These are phyloP conservation scores for Euphonia xanthogaster DNA, from an alignment of 2,797 vertebrate species.

Conservation along the genomic window DNA sequence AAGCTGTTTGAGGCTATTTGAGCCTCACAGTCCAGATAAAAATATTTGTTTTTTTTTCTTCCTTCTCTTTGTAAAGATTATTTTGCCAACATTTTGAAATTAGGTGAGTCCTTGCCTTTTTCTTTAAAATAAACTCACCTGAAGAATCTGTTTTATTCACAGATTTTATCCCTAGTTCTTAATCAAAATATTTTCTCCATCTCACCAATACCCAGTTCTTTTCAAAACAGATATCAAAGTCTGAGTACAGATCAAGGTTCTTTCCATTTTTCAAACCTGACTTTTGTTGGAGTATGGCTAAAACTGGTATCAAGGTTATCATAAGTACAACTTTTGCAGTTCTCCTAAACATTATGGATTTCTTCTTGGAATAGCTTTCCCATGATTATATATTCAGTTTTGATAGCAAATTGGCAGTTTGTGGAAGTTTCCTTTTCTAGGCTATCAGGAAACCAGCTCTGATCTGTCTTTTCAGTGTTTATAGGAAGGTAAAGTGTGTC, in stretches of 20 bases:
- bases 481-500: not conserved
- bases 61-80: not conserved
- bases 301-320: not conserved
- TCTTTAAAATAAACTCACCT: not conserved
- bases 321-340: not conserved
- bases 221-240: not conserved
- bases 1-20: not conserved
- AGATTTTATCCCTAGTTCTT: not conserved
- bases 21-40: not conserved
- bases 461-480: not conserved
- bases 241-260: not conserved
- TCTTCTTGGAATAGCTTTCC: not conserved
- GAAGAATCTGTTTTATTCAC: not conserved
- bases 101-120: not conserved
- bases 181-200: not conserved
- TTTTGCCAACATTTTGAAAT: not conserved
- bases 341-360: not conserved
- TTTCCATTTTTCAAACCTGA: not conserved
- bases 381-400: not conserved
- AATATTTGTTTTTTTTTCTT: not conserved
- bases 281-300: not conserved
- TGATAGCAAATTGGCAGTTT: not conserved
- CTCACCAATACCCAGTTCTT: not conserved
- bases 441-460: not conserved
- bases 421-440: not conserved